Evolutionary conservation across 30 jellyfish, hydroid and myxozoan genomes (phyloP).

Genomic region (Pelagia noctiluca): DNA sequence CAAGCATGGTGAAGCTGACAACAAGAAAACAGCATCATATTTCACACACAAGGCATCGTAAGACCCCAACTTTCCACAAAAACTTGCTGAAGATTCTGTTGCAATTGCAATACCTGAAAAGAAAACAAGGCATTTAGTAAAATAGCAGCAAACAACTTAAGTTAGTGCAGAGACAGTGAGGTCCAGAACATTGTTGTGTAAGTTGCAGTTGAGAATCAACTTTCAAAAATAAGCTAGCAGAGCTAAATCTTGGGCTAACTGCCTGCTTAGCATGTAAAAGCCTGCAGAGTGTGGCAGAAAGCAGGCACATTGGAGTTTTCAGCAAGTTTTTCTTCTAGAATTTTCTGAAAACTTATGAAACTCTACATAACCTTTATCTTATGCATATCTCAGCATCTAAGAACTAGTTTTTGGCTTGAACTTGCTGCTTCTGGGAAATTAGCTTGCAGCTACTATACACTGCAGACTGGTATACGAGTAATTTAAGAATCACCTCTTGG

Average conservation of each 20-base stretch:
- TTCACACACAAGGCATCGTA: conserved; percentile 61
- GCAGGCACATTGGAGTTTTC: no score
- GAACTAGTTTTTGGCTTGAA: no score
- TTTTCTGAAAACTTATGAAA: no score
- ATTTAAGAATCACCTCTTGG: no score
- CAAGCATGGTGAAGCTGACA: conserved; percentile 55
- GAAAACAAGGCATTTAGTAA: neutral
- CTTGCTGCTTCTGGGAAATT: no score
- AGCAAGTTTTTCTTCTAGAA: no score
- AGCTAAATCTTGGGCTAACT: neutral
- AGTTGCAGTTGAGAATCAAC: neutral
- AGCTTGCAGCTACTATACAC: no score
- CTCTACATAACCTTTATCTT: no score
- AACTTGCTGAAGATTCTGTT: conserved; percentile 19
- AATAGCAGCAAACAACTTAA: neutral
- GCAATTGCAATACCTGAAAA: neutral
- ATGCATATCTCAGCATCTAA: no score
- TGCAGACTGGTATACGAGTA: no score
- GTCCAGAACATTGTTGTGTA: neutral
- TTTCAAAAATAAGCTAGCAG: neutral
- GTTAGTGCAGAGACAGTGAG: neutral
- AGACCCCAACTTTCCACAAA: conserved; percentile 65
- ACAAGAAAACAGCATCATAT: conserved; percentile 39
- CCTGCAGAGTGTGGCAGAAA: no score
- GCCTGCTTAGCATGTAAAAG: no score